These are phyloP conservation scores for Alouatta palliata DNA, from an alignment of 2,113 vertebrate species.

Conservation along the genomic window DNA sequence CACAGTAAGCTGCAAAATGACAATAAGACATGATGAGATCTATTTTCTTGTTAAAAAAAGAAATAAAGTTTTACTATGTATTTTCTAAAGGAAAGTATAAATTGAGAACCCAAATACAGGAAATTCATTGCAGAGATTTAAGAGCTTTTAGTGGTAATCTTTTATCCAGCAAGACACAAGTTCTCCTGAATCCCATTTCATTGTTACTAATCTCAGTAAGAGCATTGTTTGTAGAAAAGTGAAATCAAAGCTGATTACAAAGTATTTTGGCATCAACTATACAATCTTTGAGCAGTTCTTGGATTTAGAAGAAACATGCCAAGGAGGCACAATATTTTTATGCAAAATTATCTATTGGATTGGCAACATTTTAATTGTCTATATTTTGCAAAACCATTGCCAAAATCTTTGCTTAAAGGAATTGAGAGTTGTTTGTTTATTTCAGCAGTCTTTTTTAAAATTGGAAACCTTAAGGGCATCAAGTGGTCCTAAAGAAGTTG, in stretches of 20 bases:
- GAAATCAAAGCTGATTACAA: background rate
- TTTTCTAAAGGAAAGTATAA: background rate
- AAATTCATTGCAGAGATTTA: background rate
- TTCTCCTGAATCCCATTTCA: background rate
- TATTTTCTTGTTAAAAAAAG: background rate
- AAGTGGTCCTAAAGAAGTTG: background rate
- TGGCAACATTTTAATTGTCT: background rate
- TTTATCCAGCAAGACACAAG: background rate
- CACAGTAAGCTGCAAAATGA: background rate
- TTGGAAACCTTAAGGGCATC: background rate
- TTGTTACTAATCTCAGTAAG: background rate
- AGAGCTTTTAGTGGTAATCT: slow-evolving; percentile 21
- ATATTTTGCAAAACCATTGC: background rate
- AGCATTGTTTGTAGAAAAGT: slow-evolving; percentile 8
- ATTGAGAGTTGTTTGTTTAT: background rate
- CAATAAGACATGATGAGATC: background rate
- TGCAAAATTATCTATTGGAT: background rate
- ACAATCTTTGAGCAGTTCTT: background rate
- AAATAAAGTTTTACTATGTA: background rate
- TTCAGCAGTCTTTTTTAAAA: background rate
- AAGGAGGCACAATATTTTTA: background rate
- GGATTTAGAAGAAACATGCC: background rate
- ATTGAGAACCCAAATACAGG: background rate
- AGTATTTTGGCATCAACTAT: background rate
- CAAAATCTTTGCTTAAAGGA: background rate